These are phyloP conservation scores for Oikopleura dioica DNA, from an alignment of 23 tunicate genomes.

Conservation along the genomic window DNA sequence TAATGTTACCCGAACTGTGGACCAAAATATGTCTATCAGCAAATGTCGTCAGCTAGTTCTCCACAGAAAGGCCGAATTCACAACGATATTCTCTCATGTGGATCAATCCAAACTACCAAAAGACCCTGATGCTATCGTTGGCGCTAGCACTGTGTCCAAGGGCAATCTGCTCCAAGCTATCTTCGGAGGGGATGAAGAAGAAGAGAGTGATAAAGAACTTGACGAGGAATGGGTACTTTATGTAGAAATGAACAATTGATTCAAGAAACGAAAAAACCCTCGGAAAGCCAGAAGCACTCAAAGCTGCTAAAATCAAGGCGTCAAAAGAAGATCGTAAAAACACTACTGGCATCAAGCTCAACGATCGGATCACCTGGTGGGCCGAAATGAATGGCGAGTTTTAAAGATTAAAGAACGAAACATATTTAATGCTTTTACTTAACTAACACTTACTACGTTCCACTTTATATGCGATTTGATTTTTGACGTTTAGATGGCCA, in stretches of 20 bases:
- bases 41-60: background rate
- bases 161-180: background rate
- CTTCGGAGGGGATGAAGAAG: background rate
- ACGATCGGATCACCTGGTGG: conserved; percentile 11
- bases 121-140: background rate
- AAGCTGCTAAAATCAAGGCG: background rate
- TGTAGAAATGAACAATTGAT: too few relatives aligned
- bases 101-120: conserved; percentile 1
- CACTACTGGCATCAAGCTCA: background rate
- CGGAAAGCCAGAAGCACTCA: background rate
- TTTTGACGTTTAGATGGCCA: too few relatives aligned
- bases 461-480: too few relatives aligned
- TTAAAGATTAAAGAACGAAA: too few relatives aligned
- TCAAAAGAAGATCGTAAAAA: background rate
- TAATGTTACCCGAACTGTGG: background rate
- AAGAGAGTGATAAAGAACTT: background rate
- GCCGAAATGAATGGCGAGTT: too few relatives aligned
- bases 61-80: background rate
- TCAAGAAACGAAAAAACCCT: too few relatives aligned
- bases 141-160: background rate
- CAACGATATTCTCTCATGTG: background rate
- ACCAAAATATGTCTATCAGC: background rate
- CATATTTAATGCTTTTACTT: too few relatives aligned
- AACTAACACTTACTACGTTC: too few relatives aligned
- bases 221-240: too few relatives aligned